Conservation (phyloP, 2,888 invertebrate species). For the Camponotus fellah region DNA sequence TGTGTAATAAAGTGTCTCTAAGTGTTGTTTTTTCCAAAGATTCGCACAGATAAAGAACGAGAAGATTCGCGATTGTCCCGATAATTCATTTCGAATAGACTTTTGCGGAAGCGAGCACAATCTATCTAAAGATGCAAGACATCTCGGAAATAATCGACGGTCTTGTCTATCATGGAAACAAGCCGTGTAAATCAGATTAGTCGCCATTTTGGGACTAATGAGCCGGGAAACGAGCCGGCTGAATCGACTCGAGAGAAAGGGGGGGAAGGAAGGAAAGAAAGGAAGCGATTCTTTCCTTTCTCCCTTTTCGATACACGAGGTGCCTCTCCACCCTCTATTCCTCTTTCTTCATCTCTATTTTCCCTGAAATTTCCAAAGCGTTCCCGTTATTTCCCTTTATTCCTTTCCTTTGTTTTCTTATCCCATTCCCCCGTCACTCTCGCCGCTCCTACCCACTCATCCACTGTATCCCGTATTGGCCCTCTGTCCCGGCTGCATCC, state of each 20-base stretch:
- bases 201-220: constrained; percentile 62
- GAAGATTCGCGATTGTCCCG: constrained; percentile 39
- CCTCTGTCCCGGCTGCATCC: constrained; percentile 12
- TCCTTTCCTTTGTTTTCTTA: constrained; percentile 21
- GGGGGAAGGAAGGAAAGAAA: not conserved
- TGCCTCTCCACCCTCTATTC: not conserved
- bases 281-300: not conserved
- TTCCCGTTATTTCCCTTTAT: constrained; percentile 29
- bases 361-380: constrained; percentile 33
- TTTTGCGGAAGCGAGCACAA: constrained; percentile 32
- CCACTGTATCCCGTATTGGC: constrained; percentile 4
- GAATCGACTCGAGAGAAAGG: constrained; percentile 22
- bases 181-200: constrained; percentile 61
- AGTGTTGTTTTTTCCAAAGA: too few relatives aligned
- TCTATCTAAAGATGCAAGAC: not conserved
- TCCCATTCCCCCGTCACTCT: not conserved
- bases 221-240: constrained; percentile 50
- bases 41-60: not conserved
- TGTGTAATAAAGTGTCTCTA: too few relatives aligned
- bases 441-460: not conserved
- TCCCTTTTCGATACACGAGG: not conserved
- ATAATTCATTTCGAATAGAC: constrained; percentile 50
- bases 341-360: constrained; percentile 7
- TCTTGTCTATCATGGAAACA: constrained; percentile 32
- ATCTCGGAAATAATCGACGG: constrained; percentile 50